Conservation (phyloP, 2,113 vertebrate genomes). For the Epinephelus moara region DNA sequence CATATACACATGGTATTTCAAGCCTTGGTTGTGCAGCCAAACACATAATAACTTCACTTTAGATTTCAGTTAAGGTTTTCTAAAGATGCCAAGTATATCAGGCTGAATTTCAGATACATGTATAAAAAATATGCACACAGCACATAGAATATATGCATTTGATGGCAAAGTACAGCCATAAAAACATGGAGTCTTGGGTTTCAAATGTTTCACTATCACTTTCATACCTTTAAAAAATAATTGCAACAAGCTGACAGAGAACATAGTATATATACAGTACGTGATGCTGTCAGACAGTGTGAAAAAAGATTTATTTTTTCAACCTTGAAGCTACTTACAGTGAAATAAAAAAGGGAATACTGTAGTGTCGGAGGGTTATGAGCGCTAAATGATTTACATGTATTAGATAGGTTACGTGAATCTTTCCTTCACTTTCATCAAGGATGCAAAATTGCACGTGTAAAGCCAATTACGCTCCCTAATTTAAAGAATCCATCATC, state of each 20-base stretch:
- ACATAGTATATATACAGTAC: neutral
- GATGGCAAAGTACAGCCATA: neutral
- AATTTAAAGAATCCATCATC: slow-evolving; percentile 61
- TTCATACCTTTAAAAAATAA: neutral
- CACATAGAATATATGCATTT: neutral
- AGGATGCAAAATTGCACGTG: slow-evolving; percentile 34
- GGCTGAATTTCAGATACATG: neutral
- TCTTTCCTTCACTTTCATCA: slow-evolving; percentile 41
- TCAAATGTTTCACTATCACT: neutral
- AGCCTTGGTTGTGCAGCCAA: neutral
- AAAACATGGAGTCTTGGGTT: neutral
- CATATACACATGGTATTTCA: neutral
- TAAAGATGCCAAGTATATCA: too few species aligned
- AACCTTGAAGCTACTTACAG: slow-evolving; percentile 4
- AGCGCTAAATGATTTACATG: slow-evolving; percentile 17
- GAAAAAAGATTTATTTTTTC: neutral
- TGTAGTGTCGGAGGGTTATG: slow-evolving; percentile 7
- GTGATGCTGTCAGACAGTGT: neutral
- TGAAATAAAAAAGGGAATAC: neutral
- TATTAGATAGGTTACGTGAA: slow-evolving; percentile 21
- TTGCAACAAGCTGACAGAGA: neutral
- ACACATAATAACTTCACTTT: too few species aligned
- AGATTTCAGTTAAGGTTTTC: neutral
- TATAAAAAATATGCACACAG: neutral
- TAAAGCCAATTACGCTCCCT: slow-evolving; percentile 52